Base-by-base conservation (phyloP, 2,888 invertebrate genomes). In the Carterocephalus palaemon region DNA sequence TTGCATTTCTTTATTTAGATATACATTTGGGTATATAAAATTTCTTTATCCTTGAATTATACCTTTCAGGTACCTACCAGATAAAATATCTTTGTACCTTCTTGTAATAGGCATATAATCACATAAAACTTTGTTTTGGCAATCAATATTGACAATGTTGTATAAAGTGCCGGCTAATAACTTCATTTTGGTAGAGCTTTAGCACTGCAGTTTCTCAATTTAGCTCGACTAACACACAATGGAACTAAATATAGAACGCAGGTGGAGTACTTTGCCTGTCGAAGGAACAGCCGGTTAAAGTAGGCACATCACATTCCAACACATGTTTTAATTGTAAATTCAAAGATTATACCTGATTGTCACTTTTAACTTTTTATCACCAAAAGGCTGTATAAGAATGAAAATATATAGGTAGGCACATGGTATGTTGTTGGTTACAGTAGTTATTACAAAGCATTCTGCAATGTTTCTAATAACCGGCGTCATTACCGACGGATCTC, bases 161-260 rank as follows among this genome's bases (percentile, higher is more conserved):
- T 52, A 48, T 43, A 38, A 48, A 29, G 12, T 42, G 6, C 19
- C 22, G 16, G 22, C 15, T 43, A 36, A 43, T 36, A 36, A 43
- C 22, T 43, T 34, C 22, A 24, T 28, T 43, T 36, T 29, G 34
- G 28, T 43, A 23, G 22, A 43, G 36, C 43, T 43, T 43, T 36
- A 43, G 29, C 51, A 51, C 49, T 52, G 47, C 63, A 64, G 66
- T 64, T 69, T 68, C 70, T 72, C 70, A 67, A 73, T 78, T 70
- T 70, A 69, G 67, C 67, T 72, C 70, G 66, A 64, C 65, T 70
- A 75, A 69, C 73, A 82, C 82, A 84, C 37, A 45, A 81, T 82
- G 77, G 70, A 67, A 72, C 81, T 84, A 85, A 83, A 76, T 81
- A 81, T 84, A 84, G 80, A 57, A 48, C 62, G 66, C 75, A 75